These are phyloP conservation scores for Eurois occulta DNA, from an alignment of 2,888 invertebrate genomes.

Conservation along the genomic window DNA sequence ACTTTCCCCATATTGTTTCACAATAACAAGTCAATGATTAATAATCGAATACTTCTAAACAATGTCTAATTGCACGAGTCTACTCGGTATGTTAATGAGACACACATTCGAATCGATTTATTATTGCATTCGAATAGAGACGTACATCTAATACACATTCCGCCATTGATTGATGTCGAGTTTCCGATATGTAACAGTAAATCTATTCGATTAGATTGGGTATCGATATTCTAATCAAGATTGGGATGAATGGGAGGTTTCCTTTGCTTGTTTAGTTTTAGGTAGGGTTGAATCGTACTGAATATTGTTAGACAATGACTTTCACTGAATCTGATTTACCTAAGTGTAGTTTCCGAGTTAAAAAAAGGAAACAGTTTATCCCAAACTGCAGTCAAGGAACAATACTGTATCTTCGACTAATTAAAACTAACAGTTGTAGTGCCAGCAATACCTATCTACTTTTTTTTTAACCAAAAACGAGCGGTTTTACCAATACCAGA, in stretches of 20 bases:
- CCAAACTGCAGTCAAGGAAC: background rate
- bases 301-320: background rate
- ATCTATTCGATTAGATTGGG: slow-evolving; percentile 66
- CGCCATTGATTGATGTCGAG: slow-evolving; percentile 81
- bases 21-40: slow-evolving; percentile 60
- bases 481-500: background rate
- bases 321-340: too few relatives aligned
- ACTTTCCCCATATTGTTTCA: slow-evolving; percentile 57
- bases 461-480: background rate
- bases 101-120: slow-evolving; percentile 72
- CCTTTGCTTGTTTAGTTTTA: slow-evolving; percentile 24
- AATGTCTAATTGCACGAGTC: slow-evolving; percentile 65
- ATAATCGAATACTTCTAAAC: slow-evolving; percentile 56
- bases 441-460: background rate
- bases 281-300: background rate
- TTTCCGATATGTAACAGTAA: slow-evolving; percentile 78
- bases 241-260: slow-evolving; percentile 46
- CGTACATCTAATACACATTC: slow-evolving; percentile 79
- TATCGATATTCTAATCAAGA: slow-evolving; percentile 64
- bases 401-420: background rate
- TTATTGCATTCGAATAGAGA: slow-evolving; percentile 80
- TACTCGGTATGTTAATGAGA: slow-evolving; percentile 83
- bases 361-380: background rate
- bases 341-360: background rate
- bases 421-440: background rate